Percentiles rank a stretch among this genome's conserved stretches.
Conservation (phyloP, 2,113 vertebrate species). For the Ptilorrhoa leucosticta region DNA sequence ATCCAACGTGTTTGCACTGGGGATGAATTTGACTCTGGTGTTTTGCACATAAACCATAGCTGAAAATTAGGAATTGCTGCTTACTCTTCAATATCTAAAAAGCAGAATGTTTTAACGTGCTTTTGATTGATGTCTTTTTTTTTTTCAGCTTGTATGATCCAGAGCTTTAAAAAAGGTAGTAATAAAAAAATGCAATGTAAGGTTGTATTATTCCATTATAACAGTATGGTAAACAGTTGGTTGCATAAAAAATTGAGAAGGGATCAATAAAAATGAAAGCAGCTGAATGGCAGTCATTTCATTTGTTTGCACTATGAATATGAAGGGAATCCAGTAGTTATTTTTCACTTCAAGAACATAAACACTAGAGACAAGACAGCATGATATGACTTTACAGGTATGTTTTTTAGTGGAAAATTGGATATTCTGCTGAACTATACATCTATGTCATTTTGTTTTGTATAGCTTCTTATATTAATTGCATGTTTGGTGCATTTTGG, state of each 20-base stretch:
- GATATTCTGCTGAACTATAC: neutral
- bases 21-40: neutral
- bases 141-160: neutral
- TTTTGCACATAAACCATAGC: neutral
- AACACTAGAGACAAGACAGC: neutral
- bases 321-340: neutral
- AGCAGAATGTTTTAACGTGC: neutral
- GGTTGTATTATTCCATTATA: neutral
- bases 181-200: neutral
- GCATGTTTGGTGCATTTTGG: neutral
- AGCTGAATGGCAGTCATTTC: neutral
- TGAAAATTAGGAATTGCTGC: neutral
- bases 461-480: neutral
- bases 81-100: neutral
- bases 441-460: neutral
- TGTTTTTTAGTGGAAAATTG: neutral
- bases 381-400: neutral
- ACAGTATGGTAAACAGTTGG: neutral
- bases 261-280: neutral
- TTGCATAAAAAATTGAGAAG: neutral
- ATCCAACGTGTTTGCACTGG: neutral
- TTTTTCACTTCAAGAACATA: slow-evolving; percentile 16
- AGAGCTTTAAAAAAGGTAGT: neutral
- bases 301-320: slow-evolving; percentile 6
- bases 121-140: neutral